Conservation (phyloP, 2,113 vertebrate genomes). For the Meles meles region DNA sequence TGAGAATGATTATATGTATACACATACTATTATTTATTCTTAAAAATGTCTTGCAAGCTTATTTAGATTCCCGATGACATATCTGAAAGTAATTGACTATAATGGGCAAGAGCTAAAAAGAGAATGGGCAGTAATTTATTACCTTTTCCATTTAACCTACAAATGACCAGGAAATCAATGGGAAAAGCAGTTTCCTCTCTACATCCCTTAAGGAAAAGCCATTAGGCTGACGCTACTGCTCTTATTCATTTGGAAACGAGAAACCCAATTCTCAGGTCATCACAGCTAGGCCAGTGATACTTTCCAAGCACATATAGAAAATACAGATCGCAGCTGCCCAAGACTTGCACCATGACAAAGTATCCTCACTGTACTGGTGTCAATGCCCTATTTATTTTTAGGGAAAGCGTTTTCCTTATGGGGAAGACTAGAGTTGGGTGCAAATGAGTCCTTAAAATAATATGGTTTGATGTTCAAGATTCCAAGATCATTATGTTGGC, state of each 20-base stretch:
- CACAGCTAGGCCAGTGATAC: neutral
- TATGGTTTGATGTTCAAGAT: neutral
- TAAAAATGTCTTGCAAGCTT: neutral
- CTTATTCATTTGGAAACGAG: constrained; percentile 57
- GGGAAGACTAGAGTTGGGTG: neutral
- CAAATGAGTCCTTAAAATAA: constrained; percentile 11
- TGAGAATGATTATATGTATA: neutral
- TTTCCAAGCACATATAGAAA: constrained; percentile 6
- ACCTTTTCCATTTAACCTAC: constrained; percentile 19
- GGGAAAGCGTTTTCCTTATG: neutral
- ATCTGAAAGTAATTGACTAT: constrained; percentile 37
- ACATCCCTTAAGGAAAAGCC: constrained; percentile 60
- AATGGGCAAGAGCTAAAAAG: neutral
- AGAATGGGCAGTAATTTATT: constrained; percentile 10
- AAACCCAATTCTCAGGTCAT: constrained; percentile 38
- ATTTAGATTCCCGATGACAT: neutral
- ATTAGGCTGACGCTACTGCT: neutral
- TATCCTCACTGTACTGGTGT: neutral
- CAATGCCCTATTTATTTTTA: neutral
- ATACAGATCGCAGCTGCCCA: constrained; percentile 35
- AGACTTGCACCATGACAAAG: neutral
- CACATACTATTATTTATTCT: neutral
- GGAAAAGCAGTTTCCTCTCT: constrained; percentile 31
- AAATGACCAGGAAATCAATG: constrained; percentile 34
- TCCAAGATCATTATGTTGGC: neutral